Evolutionary conservation across 2,888 invertebrate genomes (phyloP).

Genomic region (Pandemis cinnamomeana): DNA sequence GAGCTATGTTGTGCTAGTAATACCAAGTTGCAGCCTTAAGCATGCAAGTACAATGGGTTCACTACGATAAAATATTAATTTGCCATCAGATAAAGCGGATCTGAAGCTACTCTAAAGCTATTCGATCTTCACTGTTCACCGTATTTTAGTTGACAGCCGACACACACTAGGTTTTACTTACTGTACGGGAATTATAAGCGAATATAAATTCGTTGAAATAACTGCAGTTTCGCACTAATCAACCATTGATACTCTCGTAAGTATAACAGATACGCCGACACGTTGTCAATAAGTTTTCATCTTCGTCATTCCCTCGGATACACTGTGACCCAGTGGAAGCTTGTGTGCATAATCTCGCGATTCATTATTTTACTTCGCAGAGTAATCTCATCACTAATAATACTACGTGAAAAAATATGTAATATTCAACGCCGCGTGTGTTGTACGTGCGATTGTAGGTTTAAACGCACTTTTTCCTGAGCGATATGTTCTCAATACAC

Average conservation of each 20-base stretch:
- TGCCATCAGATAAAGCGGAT: not conserved
- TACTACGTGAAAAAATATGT: not conserved
- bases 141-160: not conserved
- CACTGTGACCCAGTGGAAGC: not conserved
- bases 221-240: conserved; percentile 3
- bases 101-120: not conserved
- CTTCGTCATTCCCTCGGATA: not conserved
- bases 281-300: not conserved
- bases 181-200: not conserved
- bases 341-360: not conserved
- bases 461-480: not conserved
- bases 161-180: not conserved
- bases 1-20: not conserved
- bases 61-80: not conserved
- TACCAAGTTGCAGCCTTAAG: not conserved
- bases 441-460: not conserved
- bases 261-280: not conserved
- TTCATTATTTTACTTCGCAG: not conserved
- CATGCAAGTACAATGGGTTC: not conserved
- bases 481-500: not conserved
- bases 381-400: not conserved
- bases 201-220: not conserved
- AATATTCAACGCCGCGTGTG: not conserved
- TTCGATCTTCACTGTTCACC: not conserved
- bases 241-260: not conserved